Base-by-base conservation (phyloP, 2,888 invertebrate genomes). In the Marronus borbonicus region DNA sequence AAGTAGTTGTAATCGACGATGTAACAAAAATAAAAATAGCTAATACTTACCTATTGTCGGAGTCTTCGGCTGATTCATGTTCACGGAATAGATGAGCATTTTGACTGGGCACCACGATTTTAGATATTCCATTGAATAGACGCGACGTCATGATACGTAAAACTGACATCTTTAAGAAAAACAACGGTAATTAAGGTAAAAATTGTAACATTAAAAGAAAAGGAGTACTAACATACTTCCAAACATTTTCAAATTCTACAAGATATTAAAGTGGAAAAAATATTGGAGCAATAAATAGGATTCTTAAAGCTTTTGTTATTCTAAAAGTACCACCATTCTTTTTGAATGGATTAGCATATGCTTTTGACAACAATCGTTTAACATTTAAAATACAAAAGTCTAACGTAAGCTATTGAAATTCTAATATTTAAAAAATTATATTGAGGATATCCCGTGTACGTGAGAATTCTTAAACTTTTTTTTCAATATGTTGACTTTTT, bases 41-140 rank as follows among this genome's bases (percentile, higher is more conserved):
- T 39, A 14, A 44, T 52, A 76, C 81, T 80, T 68, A 83, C 85
- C 84, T 84, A 69, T 83, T 86, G 83, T 92, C 91, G 84, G 91
- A 91, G 81, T 92, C 91, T 78, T 91, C 92, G 68, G 91, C 90
- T 7, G 90, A 88, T 83, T 92, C 91, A 78, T 83, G 68, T 31
- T 82, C 17, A 17, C 78, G 72, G 55, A 81, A 78, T 72, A 80
- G 72, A 68, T 80, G 80, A 17, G 83, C 80, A 5, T 78, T 70
- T 65, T 68, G 64, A n/a, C 39, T 66, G 10, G 80, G 8, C 12
- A 44, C 76, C 17, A 58, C 49, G 10, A 81, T 49, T 74, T 79
- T 80, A 39, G 81, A 65, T 3, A 78, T 62, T 68, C 80, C 78
- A 64, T 77, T 77, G 66, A 82, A 79, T 31, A 83, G 69, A 20